phyloP scores from a whole-genome alignment of 1,140 invertebrate genomes.

The Eriocheir sinensis region DNA sequence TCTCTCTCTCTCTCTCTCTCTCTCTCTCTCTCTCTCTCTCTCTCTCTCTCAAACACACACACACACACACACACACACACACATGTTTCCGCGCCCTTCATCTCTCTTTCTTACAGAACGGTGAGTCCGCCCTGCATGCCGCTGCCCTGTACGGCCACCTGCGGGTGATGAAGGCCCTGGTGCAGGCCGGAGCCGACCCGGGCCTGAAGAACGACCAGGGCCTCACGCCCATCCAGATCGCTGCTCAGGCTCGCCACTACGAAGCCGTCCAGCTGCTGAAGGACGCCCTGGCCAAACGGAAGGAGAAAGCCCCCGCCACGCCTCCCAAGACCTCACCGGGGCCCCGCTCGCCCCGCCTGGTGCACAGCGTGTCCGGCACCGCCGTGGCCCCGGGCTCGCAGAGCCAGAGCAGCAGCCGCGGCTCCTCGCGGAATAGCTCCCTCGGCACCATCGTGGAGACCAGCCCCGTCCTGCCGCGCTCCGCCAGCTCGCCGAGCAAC shows the following conservation, averaged over 20 bases:
- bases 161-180: conserved; percentile 89
- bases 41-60: neutral
- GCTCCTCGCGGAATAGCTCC: conserved; percentile 72
- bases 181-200: conserved; percentile 88
- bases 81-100: neutral
- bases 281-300: conserved; percentile 65
- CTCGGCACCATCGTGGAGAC: conserved; percentile 72
- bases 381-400: conserved; percentile 41
- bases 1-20: too few relatives aligned
- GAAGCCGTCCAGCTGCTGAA: conserved; percentile 74
- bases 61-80: too few relatives aligned
- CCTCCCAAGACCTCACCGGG: conserved; percentile 70
- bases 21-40: too few relatives aligned
- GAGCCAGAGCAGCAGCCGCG: conserved; percentile 70
- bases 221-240: conserved; percentile 83
- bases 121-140: conserved; percentile 93
- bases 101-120: conserved; percentile 87
- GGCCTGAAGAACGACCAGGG: conserved; percentile 87
- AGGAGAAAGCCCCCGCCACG: conserved; percentile 52
- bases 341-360: conserved; percentile 67
- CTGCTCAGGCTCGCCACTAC: conserved; percentile 73
- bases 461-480: conserved; percentile 69
- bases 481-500: conserved; percentile 67
- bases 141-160: conserved; percentile 94
- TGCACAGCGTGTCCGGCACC: conserved; percentile 61